A percentile compares a stretch with the other conserved stretches of the same genome.
Conservation (phyloP, 2,888 invertebrate species). For the Pyrocoelia pectoralis region DNA sequence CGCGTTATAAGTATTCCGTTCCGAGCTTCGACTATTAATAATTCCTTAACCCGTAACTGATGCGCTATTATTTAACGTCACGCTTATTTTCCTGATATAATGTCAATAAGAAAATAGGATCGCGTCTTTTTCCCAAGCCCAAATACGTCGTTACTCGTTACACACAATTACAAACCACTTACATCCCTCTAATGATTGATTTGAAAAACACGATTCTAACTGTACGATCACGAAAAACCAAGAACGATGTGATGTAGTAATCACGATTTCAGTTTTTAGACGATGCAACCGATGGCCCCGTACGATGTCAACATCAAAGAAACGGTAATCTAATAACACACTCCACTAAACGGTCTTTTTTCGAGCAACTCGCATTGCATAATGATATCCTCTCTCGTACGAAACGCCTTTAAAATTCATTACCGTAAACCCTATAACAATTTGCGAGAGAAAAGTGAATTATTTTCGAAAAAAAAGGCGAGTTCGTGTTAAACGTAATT, state of each 20-base stretch:
- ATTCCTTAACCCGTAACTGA: constrained; percentile 1
- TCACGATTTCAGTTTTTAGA: constrained; percentile 37
- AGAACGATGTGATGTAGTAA: constrained; percentile 38
- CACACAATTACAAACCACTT: background rate
- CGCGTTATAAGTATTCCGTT: background rate
- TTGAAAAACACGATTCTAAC: constrained; percentile 34
- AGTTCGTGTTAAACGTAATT: constrained; percentile 10
- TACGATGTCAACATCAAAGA: constrained; percentile 27
- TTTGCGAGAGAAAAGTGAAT: background rate
- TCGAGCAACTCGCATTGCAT: background rate
- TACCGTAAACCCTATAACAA: too few species aligned
- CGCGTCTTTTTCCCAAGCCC: background rate
- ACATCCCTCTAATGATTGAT: constrained; percentile 17
- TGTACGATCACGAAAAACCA: constrained; percentile 38
- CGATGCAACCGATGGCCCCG: constrained; percentile 33
- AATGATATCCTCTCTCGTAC: too few species aligned
- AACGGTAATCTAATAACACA: constrained; percentile 19
- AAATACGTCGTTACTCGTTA: too few species aligned
- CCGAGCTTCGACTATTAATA: background rate
- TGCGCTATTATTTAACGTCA: constrained; percentile 1
- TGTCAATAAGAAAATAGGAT: background rate
- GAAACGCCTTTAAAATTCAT: too few species aligned
- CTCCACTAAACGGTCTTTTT: constrained; percentile 12
- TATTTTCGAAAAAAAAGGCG: background rate
- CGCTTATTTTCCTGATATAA: background rate